Evolutionary conservation across 2,888 invertebrate genomes (phyloP), one percentile per base, ranked within the genome.

Genomic region (Drosophila diplacantha): DNA sequence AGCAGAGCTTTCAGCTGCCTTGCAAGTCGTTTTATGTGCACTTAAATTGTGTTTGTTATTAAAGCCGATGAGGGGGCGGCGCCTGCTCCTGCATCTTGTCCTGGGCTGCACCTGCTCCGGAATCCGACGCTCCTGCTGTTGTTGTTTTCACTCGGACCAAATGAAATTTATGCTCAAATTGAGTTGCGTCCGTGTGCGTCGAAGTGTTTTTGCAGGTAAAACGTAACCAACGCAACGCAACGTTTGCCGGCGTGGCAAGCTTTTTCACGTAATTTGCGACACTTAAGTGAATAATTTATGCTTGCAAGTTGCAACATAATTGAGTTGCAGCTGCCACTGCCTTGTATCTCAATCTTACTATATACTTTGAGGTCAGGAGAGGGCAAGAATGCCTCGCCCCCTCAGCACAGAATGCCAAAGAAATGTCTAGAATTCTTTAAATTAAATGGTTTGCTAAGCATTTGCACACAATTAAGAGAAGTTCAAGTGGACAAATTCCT

Each of bases 1-100:
- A 38, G 52, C 34, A 22, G 47, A 38, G 74, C 53, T 75, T 76
- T 66, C 60, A 61, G 77, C 53, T 75, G 71, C 53, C 67, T 64
- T 43, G 44, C 68, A 51, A 73, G 70, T 57, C 72, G 69, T 72
- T 82, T 76, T 76, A 76, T 81, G 75, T 75, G 81, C 78, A 78
- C 78, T 78, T 81, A 83, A 83, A 75, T 64, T 81, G 63, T 69
- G 75, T 78, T 81, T 78, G 71, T 83, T 78, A 78, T 81, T 75
- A 81, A 78, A 81, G 75, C 52, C 44, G 44, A 58, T 20, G 44
- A 22, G 55, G 37, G 37, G 18, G 38, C 43, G n/a, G 39, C 31
- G 20, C 39, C 46, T 38, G 6, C 41, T 20, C 20, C n/a, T 11
- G 37, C 14, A 11, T 37, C 16, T 18, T 18, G n/a, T 20, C 53